phyloP scores from a whole-genome alignment of 2,113 vertebrate species.

The Azemiops feae region DNA sequence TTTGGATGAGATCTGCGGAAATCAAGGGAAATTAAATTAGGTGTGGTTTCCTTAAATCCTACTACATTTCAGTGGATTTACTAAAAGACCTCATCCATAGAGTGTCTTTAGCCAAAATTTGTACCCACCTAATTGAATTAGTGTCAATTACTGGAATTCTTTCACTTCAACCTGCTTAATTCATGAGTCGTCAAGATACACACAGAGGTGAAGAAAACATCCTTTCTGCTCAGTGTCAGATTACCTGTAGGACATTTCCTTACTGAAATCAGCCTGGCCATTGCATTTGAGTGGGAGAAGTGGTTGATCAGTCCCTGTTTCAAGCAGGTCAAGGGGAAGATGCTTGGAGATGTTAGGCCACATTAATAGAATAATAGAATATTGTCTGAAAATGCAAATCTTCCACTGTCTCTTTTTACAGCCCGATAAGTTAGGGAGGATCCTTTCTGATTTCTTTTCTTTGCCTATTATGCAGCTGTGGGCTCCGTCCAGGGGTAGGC shows the following conservation, averaged over 20 bases:
- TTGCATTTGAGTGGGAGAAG: neutral
- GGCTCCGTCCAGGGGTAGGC: too few relatives aligned
- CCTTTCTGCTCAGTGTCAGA: neutral
- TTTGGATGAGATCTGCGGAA: neutral
- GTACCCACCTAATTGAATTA: neutral
- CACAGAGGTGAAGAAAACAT: neutral
- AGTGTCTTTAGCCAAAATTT: neutral
- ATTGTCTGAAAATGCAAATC: neutral
- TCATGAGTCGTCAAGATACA: neutral
- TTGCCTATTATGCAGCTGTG: too few relatives aligned
- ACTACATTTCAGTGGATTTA: neutral
- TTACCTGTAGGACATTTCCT: neutral
- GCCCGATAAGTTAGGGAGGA: too few relatives aligned
- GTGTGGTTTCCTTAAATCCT: neutral
- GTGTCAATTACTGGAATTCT: neutral
- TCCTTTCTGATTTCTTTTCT: too few relatives aligned
- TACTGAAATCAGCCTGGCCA: neutral
- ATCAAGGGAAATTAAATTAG: neutral
- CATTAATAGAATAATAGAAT: neutral
- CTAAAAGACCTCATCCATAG: neutral
- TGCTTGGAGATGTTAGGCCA: neutral
- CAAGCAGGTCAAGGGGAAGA: neutral
- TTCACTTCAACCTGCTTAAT: neutral
- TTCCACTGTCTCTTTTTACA: neutral
- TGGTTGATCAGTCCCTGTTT: neutral